Evolutionary conservation across 2,888 invertebrate species (phyloP), one percentile per base, ranked within the genome.

Genomic region (Rambutsinella grinnellia): DNA sequence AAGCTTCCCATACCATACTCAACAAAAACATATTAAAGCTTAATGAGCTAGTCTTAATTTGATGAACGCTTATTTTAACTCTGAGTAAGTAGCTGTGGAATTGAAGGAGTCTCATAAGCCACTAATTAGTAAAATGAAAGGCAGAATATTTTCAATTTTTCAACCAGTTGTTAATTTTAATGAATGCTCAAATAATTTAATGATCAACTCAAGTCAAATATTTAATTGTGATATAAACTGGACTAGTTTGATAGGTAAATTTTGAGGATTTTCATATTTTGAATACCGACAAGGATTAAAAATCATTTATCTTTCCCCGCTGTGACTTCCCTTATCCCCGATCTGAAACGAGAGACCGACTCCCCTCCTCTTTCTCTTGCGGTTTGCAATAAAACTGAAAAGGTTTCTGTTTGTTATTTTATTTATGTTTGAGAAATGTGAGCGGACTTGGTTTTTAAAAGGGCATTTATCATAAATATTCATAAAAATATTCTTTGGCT

Each of bases 1-100:
- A 36, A 36, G 13, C 36, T 36, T 5, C 62, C 70, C 28, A 57
- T 63, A 63, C 65, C 71, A 72, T 63, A 6, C 71, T 28, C 65
- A 72, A 72, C 58, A 15, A 21, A 53, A 53, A 27, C 44, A n/a
- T 36, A 63, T 65, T 72, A 51, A 17, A 44, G 47, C 49, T 53
- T 69, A 72, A 63, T 72, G 71, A 72, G 65, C 5, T 13, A 36
- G 36, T 36, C 36, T 36, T 36, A 36, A 36, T 36, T 36, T 36
- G 36, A 36, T 36, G 36, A 36, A 36, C 36, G 36, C 36, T 8
- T 36, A 5, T 36, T 36, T 13, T 36, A 36, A 36, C n/a, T n/a
- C n/a, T n/a, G n/a, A n/a, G n/a, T n/a, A n/a, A n/a, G n/a, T n/a
- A n/a, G n/a, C n/a, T n/a, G n/a, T n/a, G n/a, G n/a, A n/a, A n/a